A percentile compares a stretch with the other conserved stretches of the same genome.
Evolutionary conservation across 2,113 vertebrate genomes (phyloP).

Genomic region (Ivindomyrus marchei): DNA sequence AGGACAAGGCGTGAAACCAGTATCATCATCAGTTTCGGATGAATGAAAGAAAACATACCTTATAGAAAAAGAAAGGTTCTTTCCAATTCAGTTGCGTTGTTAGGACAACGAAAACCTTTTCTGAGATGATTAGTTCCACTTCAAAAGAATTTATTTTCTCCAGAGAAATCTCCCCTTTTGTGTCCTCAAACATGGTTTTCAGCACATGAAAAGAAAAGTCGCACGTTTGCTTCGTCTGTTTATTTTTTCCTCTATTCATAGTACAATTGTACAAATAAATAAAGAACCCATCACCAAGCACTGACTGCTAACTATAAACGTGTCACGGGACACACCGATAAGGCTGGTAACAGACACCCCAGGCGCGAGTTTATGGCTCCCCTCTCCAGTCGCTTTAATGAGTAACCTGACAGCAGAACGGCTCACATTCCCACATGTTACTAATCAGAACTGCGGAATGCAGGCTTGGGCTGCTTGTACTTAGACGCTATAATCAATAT

Average conservation of each 20-base stretch:
- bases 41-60: conserved; percentile 98
- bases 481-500: not conserved
- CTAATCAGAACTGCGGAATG: not conserved
- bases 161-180: conserved; percentile 85
- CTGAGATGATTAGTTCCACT: conserved; percentile 99
- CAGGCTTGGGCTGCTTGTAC: not conserved
- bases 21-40: conserved; percentile 93
- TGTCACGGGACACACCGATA: conserved; percentile 43
- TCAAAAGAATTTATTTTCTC: conserved; percentile 98
- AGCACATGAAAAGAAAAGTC: conserved; percentile 69
- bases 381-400: conserved; percentile 35
- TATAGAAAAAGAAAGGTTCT: conserved; percentile 82
- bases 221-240: conserved; percentile 80
- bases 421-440: not conserved
- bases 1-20: conserved; percentile 94
- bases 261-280: conserved; percentile 82
- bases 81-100: conserved; percentile 95
- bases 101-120: conserved; percentile 99
- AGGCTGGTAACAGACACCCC: conserved; percentile 34
- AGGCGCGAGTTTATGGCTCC: conserved; percentile 39
- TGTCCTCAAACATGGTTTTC: conserved; percentile 81
- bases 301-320: conserved; percentile 65
- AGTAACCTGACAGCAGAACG: not conserved
- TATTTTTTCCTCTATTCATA: conserved; percentile 79
- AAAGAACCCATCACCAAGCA: conserved; percentile 53